Evolutionary conservation across 2,888 invertebrate genomes (phyloP).

Genomic region (Metacarcinus magister): DNA sequence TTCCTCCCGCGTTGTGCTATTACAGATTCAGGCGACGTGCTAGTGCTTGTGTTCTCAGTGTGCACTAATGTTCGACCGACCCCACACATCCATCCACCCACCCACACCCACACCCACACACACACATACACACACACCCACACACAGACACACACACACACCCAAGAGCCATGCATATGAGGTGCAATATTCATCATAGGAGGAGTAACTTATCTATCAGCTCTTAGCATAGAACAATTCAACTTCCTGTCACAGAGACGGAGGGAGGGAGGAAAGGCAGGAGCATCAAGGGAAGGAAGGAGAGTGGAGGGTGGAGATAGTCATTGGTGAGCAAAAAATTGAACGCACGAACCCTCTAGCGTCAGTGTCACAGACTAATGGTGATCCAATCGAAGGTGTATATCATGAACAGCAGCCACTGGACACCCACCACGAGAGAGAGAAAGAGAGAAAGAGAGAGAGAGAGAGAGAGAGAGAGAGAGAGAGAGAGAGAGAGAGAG

Average conservation of each 20-base stretch:
- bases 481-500: constrained; percentile 27
- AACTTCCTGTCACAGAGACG: neutral
- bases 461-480: constrained; percentile 62
- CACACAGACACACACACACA: neutral
- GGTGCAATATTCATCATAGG: neutral
- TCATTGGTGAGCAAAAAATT: neutral
- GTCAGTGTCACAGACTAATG: constrained; percentile 55
- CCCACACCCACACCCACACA: neutral
- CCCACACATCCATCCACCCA: neutral
- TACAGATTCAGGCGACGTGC: constrained; percentile 50
- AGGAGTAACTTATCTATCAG: neutral
- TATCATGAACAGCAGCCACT: neutral
- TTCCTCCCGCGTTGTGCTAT: neutral
- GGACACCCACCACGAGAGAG: constrained; percentile 36
- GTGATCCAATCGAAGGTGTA: constrained; percentile 20
- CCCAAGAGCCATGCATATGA: neutral
- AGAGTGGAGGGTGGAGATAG: neutral
- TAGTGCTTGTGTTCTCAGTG: constrained; percentile 47
- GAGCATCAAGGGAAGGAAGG: neutral
- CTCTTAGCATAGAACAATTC: neutral
- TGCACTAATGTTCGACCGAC: neutral
- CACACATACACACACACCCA: neutral
- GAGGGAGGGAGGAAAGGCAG: neutral
- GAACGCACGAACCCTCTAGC: neutral
- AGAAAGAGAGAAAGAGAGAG: constrained; percentile 50